A percentile compares a stretch with the other conserved stretches of the same genome.
These are phyloP conservation scores for Choristoneura rosaceana DNA, from an alignment of 2,888 invertebrate genomes.

Conservation along the genomic window DNA sequence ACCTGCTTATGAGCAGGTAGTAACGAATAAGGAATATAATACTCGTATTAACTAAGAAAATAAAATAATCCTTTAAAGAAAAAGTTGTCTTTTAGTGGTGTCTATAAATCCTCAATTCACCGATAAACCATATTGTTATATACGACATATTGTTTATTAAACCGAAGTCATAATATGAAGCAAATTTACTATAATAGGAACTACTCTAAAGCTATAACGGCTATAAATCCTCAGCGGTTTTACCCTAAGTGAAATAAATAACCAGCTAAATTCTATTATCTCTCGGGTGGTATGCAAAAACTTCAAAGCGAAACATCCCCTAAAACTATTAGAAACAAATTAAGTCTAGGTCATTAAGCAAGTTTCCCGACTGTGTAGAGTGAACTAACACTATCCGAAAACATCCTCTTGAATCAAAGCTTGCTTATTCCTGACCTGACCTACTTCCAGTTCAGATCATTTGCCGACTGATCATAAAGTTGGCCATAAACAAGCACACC, in stretches of 20 bases:
- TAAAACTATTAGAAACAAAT: slow-evolving; percentile 15
- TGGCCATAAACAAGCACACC: slow-evolving; percentile 31
- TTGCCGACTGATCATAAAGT: slow-evolving; percentile 26
- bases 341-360: slow-evolving; percentile 2
- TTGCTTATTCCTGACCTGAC: slow-evolving; percentile 29
- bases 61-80: too few relatives aligned
- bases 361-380: slow-evolving; percentile 9
- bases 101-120: too few relatives aligned
- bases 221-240: background rate
- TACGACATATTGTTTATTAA: too few relatives aligned
- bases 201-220: background rate
- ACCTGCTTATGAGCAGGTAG: background rate
- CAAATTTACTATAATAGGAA: background rate
- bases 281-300: background rate
- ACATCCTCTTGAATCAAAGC: slow-evolving; percentile 18
- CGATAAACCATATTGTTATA: too few relatives aligned
- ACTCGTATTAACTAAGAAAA: too few relatives aligned
- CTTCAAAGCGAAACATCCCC: slow-evolving; percentile 1
- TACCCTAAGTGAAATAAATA: background rate
- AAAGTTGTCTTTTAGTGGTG: too few relatives aligned
- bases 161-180: too few relatives aligned
- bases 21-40: background rate
- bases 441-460: slow-evolving; percentile 28
- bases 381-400: slow-evolving; percentile 22
- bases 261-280: background rate